Evolutionary conservation across 2,888 invertebrate species (phyloP), one percentile per base, ranked within the genome.

Genomic region (Campaea margaritaria): DNA sequence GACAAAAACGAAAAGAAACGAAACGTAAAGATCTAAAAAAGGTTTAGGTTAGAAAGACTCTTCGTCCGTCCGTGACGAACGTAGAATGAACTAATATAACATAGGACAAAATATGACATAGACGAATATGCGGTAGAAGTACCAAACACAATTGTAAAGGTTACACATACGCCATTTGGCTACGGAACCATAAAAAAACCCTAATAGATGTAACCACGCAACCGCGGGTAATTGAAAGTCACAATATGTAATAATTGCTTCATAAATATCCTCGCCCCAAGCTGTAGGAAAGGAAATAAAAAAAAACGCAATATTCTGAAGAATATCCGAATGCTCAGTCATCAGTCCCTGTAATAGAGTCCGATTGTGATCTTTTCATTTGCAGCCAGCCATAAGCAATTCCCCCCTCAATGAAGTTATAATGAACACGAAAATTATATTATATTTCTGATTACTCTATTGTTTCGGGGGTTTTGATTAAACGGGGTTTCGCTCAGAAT

Each of bases 341-440:
- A 86, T 83, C 84, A 79, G 67, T 62, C 72, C 47, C 63, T 64
- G 75, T 86, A 87, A 86, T 86, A 79, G 78, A 73, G 71, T 66
- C 64, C 76, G 89, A 91, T 91, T 89, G 85, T 81, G 85, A 91
- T 90, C 89, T 88, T 88, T 88, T 87, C 89, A 87, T 90, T 87
- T 86, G 83, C 87, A 87, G 82, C 81, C 79, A 83, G 79, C 85
- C 82, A 81, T 83, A 78, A 86, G 84, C 85, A 85, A 87, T 86
- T 82, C 69, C 70, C 74, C 69, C 76, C 74, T 68, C 79, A 78
- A 84, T 83, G 78, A 80, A 83, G 82, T 86, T 86, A 86, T 87
- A 88, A 87, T 84, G 85, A 87, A 87, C 78, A 80, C 74, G 81
- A 83, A 85, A 88, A 89, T 89, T 60, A 53, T 84, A 87, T 85